These are phyloP conservation scores for Dicerorhinus sumatrensis DNA, from an alignment of 2,113 vertebrate species.

Conservation along the genomic window DNA sequence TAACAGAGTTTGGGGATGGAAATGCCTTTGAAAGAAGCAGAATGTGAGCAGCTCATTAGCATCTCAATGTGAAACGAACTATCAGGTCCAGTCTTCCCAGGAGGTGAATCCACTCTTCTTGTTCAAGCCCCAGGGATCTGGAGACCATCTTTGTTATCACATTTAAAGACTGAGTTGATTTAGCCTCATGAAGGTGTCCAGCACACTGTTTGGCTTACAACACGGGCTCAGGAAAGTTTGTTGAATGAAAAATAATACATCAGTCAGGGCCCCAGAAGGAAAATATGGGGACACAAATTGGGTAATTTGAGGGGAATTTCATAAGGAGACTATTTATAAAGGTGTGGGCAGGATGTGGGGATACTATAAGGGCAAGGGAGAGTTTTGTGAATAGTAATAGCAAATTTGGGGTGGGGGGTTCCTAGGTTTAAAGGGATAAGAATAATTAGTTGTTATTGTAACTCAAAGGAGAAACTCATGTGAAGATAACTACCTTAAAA, in stretches of 20 bases:
- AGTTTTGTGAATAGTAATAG: not conserved
- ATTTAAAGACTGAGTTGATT: not conserved
- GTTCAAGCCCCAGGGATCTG: not conserved
- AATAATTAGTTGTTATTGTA: not conserved
- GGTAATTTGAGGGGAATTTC: not conserved
- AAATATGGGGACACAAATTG: not conserved
- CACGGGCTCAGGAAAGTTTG: not conserved
- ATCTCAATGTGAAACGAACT: not conserved
- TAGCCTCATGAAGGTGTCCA: not conserved
- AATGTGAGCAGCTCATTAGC: not conserved
- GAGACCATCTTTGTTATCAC: not conserved
- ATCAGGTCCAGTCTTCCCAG: not conserved
- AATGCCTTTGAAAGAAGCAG: constrained; percentile 31
- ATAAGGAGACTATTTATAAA: not conserved
- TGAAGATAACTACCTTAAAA: not conserved
- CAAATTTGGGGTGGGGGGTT: not conserved
- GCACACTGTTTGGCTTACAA: not conserved
- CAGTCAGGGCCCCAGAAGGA: not conserved
- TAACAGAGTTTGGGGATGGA: not conserved
- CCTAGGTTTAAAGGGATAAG: not conserved
- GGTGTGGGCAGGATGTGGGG: not conserved
- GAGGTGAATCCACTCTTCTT: not conserved
- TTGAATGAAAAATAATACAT: constrained; percentile 6
- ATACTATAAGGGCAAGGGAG: not conserved
- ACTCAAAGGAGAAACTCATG: not conserved